phyloP scores from a whole-genome alignment of 1,140 invertebrate genomes.

The Microvelia longipes region DNA sequence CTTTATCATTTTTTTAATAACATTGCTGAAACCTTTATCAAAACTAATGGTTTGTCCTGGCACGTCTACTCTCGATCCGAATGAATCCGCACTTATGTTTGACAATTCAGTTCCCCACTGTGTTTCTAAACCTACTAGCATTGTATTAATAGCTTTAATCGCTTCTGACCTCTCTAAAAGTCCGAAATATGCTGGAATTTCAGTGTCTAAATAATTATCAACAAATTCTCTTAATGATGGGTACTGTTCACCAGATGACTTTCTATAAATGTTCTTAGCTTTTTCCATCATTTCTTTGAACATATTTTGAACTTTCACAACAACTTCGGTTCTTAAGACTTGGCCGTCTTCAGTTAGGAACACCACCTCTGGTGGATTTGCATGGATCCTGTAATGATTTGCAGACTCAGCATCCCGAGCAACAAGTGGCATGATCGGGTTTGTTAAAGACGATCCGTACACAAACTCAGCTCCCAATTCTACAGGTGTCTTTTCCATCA shows the following conservation, averaged over 20 bases:
- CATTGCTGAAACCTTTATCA: slow-evolving; percentile 44
- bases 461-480: slow-evolving; percentile 56
- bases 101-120: slow-evolving; percentile 14
- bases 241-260: neutral
- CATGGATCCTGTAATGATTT: neutral
- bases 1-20: slow-evolving; percentile 42
- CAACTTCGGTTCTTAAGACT: neutral
- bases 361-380: neutral
- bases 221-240: neutral
- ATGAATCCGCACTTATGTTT: slow-evolving; percentile 7
- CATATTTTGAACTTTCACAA: neutral
- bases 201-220: neutral
- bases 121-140: slow-evolving; percentile 3
- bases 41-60: slow-evolving; percentile 46
- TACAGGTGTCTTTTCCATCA: slow-evolving; percentile 49
- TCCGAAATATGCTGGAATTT: neutral
- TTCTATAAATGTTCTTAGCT: neutral
- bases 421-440: slow-evolving; percentile 47
- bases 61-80: slow-evolving; percentile 45
- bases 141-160: neutral
- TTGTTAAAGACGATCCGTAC: slow-evolving; percentile 43
- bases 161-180: neutral
- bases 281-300: neutral
- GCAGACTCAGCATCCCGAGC: slow-evolving; percentile 41
- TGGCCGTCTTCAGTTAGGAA: neutral